Base-by-base conservation (phyloP, 2,888 invertebrate genomes). In the Volucella inflata region DNA sequence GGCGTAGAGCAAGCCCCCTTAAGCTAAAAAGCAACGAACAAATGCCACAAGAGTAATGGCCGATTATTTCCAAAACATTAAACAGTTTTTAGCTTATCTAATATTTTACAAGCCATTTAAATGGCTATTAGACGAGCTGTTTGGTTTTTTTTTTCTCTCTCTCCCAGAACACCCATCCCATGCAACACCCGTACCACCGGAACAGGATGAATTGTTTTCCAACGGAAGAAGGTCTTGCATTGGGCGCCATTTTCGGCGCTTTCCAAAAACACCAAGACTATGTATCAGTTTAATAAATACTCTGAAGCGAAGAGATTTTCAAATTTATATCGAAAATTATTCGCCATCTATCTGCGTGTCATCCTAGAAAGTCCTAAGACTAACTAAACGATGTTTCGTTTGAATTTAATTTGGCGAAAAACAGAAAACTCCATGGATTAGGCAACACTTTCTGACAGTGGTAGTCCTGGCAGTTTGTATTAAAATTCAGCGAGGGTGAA, bases 31-130 rank as follows among this genome's bases (percentile, higher is more conserved):
- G 10, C 36, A 12, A 38, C 72, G 51, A 75, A 67, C 76, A 80
- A 77, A 76, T 72, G 81, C 72, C 76, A 62, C 81, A 80, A 72
- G 76, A 85, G 71, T 77, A 87, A 84, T 87, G 84, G 87, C 88
- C 87, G 89, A 90, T 91, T 91, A 91, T 90, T 91, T 91, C 91
- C 91, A 87, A 89, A 88, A 90, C 90, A 90, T 90, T 90, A 89
- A 90, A 89, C 90, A 89, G 88, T 90, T 89, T 88, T 88, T 88
- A 87, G 88, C 89, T 91, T 88, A 89, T 89, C 89, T 88, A 87
- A 88, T 88, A 90, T 88, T 89, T 88, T 87, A 87, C 87, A 88
- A 88, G 42, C 88, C 90, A 87, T 88, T 88, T 88, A 87, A 88
- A 89, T 90, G 91, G 91, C 89, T 90, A 91, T 91, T 91, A 91